A percentile compares a stretch with the other conserved stretches of the same genome.
phyloP scores from a whole-genome alignment of 2,888 invertebrate species.

The Oxyscelio sp. region DNA sequence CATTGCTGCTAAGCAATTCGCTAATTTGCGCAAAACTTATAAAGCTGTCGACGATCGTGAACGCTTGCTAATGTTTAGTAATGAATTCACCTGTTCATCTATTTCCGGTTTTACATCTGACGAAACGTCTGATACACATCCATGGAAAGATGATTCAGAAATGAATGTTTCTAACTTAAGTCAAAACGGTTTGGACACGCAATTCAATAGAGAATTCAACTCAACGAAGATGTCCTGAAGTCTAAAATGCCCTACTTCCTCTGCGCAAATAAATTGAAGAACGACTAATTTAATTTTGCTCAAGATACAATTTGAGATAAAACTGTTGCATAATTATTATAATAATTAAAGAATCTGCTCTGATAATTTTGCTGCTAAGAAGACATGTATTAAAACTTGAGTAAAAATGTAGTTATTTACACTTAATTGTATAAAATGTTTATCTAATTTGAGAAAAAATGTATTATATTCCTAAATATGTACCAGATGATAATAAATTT shows the following conservation, averaged over 20 bases:
- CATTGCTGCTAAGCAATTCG: constrained; percentile 50
- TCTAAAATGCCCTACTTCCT: constrained; percentile 55
- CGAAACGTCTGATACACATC: constrained; percentile 30
- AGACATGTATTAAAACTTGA: too few relatives aligned
- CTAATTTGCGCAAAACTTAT: constrained; percentile 52
- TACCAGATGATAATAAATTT: constrained; percentile 30
- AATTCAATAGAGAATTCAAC: constrained; percentile 45
- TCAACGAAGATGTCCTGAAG: constrained; percentile 47
- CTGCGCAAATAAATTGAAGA: constrained; percentile 13
- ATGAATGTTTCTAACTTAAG: constrained; percentile 60
- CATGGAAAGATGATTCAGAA: constrained; percentile 59
- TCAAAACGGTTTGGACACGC: constrained; percentile 12
- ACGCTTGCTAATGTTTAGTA: constrained; percentile 50
- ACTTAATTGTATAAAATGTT: too few relatives aligned
- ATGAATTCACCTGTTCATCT: constrained; percentile 66
- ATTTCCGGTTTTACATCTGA: constrained; percentile 36
- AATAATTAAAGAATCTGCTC: too few relatives aligned
- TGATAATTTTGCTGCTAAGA: too few relatives aligned
- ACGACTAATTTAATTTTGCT: constrained; percentile 24
- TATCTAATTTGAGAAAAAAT: too few relatives aligned
- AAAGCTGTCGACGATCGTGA: constrained; percentile 60
- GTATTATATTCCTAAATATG: constrained; percentile 35
- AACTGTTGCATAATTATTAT: too few relatives aligned
- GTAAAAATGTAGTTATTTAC: too few relatives aligned
- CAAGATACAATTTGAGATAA: too few relatives aligned